Evolutionary conservation across 1,140 invertebrate species (phyloP).

Genomic region (Halesus radiatus): DNA sequence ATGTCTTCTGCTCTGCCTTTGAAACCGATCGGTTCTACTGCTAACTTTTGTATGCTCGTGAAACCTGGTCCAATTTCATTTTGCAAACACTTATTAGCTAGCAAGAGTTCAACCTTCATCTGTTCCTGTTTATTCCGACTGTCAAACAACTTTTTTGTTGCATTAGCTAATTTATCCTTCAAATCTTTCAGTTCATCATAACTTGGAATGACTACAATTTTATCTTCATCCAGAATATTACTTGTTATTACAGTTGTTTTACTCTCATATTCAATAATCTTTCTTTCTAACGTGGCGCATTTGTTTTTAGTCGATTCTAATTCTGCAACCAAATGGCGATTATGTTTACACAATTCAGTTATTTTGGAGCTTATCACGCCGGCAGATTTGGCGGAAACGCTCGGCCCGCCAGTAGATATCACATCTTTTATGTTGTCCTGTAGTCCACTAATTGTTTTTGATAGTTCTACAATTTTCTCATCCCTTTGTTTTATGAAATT

Average conservation of each 20-base stretch:
- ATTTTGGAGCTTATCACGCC: slow-evolving; percentile 70
- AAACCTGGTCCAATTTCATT: slow-evolving; percentile 78
- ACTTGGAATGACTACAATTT: slow-evolving; percentile 59
- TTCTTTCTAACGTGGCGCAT: slow-evolving; percentile 66
- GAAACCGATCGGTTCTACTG: slow-evolving; percentile 72
- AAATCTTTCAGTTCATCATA: slow-evolving; percentile 72
- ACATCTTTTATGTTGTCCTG: slow-evolving; percentile 72
- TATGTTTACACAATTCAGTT: slow-evolving; percentile 72
- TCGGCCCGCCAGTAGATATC: slow-evolving; percentile 67
- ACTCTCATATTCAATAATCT: slow-evolving; percentile 62
- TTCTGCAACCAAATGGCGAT: slow-evolving; percentile 70
- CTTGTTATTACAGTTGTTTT: slow-evolving; percentile 61
- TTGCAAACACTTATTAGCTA: slow-evolving; percentile 75
- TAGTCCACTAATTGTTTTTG: slow-evolving; percentile 67
- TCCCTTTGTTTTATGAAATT: slow-evolving; percentile 68
- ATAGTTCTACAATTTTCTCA: slow-evolving; percentile 67
- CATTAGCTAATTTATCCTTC: slow-evolving; percentile 71
- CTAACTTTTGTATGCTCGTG: slow-evolving; percentile 67
- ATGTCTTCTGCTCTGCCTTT: slow-evolving; percentile 82
- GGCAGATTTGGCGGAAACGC: slow-evolving; percentile 68
- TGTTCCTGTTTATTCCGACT: slow-evolving; percentile 76
- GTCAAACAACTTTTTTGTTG: slow-evolving; percentile 77
- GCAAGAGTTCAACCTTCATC: slow-evolving; percentile 75
- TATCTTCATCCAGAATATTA: slow-evolving; percentile 62
- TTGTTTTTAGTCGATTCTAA: slow-evolving; percentile 70